These are phyloP conservation scores for Melanaphis sacchari DNA, from an alignment of 1,140 invertebrate genomes.

Conservation along the genomic window DNA sequence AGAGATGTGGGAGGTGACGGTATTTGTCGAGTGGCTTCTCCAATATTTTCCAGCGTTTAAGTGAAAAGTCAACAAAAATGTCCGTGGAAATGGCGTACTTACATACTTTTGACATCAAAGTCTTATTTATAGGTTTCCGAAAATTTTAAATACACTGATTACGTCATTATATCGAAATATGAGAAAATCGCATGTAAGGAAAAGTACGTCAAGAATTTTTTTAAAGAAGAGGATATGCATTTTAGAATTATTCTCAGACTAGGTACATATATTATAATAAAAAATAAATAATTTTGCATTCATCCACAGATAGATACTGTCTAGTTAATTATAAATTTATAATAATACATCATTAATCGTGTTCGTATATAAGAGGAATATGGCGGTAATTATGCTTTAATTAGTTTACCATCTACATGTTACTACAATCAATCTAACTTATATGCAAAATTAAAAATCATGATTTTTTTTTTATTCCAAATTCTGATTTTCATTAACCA, in stretches of 20 bases:
- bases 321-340: too few species aligned
- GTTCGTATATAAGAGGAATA: too few species aligned
- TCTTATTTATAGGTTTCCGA: background rate
- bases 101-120: background rate
- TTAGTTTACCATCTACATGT: too few species aligned
- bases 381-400: too few species aligned
- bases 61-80: background rate
- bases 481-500: background rate
- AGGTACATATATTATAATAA: too few species aligned
- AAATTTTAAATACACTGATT: background rate
- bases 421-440: background rate
- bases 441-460: background rate
- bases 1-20: background rate
- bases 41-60: background rate
- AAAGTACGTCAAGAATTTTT: too few species aligned
- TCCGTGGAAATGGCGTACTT: background rate
- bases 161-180: background rate
- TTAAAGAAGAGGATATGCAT: too few species aligned
- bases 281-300: too few species aligned
- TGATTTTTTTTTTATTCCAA: too few species aligned
- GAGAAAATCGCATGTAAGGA: background rate
- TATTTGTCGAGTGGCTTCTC: constrained; percentile 41
- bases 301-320: too few species aligned
- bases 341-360: too few species aligned
- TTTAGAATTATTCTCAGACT: too few species aligned